Evolutionary conservation across 2,888 invertebrate species (phyloP), one percentile per base, ranked within the genome.

Genomic region (Eulithis testata): DNA sequence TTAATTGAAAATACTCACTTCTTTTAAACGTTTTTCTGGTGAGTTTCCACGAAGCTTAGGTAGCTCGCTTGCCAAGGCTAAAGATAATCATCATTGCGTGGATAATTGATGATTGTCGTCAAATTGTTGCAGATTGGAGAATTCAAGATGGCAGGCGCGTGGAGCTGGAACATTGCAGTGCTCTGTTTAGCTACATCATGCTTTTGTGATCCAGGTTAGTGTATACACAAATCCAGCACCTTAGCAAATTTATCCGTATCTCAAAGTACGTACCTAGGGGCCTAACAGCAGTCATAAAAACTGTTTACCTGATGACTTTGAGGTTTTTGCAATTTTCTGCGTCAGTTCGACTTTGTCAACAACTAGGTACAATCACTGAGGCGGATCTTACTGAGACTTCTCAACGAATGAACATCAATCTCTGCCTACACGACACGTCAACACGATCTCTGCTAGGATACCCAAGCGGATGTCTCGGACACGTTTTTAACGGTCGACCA

Each of bases 121-220:
- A 69, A 62, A 60, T 76, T 76, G 65, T 83, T 83, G n/a, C 85
- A 84, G 84, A 66, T 71, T 67, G 56, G 62, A 67, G 59, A 50
- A 67, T 60, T 66, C 73, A 84, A 72, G 52, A 86, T 86, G 86
- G 71, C 68, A 37, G 73, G 58, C 60, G 68, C 54, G 63, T 75
- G 44, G 59, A 75, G 65, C 62, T 79, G 64, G 63, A 8, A 73
- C 54, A 65, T 75, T 27, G 63, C 73, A 44, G 59, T 81, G 44
- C 69, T 81, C 14, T 71, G 76, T 37, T 67, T 73, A 55, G 66
- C 79, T 4, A 68, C 76, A 56, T 70, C 72, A 31, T 76, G 73
- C 51, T 69, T 75, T 59, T 76, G 82, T 50, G 79, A 87, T 72
- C 82, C 86, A 73, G 87, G 87, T 87, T 69, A 73, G 74, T 67